These are phyloP conservation scores for Subacronicta megacephala DNA, from an alignment of 2,888 invertebrate genomes.

Conservation along the genomic window DNA sequence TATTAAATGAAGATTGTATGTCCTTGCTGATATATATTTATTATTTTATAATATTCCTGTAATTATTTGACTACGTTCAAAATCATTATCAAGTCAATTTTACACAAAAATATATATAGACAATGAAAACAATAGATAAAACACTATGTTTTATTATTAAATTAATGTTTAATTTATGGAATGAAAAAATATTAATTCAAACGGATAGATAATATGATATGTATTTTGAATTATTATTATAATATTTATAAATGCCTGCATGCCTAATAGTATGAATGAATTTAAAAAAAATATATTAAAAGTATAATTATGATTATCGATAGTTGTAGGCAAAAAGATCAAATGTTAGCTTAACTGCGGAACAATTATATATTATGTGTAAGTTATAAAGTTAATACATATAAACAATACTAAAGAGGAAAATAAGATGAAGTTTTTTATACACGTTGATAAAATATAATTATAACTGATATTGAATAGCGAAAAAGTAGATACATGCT, in stretches of 20 bases:
- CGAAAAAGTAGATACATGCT: background rate
- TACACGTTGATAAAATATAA: conserved; percentile 7
- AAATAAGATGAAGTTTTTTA: conserved; percentile 9
- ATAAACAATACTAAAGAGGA: conserved; percentile 8
- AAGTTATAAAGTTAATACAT: conserved; percentile 18
- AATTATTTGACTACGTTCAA: conserved; percentile 34
- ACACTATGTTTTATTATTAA: background rate
- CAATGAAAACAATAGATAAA: too few relatives aligned
- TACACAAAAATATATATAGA: too few relatives aligned
- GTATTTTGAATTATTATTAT: conserved; percentile 25
- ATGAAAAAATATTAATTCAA: conserved; percentile 3
- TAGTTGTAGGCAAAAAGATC: conserved; percentile 38
- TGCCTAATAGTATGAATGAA: conserved; percentile 30
- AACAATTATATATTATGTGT: conserved; percentile 41
- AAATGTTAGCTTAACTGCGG: conserved; percentile 49
- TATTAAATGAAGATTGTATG: conserved; percentile 15
- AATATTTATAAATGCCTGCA: conserved; percentile 28
- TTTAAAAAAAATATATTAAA: conserved; percentile 7
- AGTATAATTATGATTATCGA: conserved; percentile 3
- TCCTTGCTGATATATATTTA: conserved; percentile 6
- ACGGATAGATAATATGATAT: background rate
- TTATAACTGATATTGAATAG: conserved; percentile 10
- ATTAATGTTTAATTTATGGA: background rate
- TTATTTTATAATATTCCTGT: conserved; percentile 1
- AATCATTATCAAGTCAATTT: conserved; percentile 31